phyloP scores from a whole-genome alignment of 2,113 vertebrate species.

The Raja brachyura region DNA sequence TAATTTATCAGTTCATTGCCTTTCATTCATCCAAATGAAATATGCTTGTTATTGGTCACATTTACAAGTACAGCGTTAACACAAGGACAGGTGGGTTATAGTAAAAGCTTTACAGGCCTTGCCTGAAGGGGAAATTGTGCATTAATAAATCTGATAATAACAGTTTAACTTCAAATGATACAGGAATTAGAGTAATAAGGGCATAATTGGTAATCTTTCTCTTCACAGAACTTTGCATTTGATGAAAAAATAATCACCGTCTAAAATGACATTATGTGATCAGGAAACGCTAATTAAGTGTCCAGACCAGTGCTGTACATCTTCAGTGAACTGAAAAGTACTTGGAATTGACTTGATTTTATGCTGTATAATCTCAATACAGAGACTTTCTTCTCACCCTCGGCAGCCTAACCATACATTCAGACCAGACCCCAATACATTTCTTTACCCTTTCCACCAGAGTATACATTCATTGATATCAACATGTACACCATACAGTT shows the following conservation, averaged over 20 bases:
- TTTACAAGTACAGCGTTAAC: slow-evolving; percentile 4
- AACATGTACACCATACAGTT: background rate
- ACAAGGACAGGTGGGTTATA: slow-evolving; percentile 14
- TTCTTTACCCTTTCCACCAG: background rate
- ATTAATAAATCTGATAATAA: slow-evolving; percentile 7
- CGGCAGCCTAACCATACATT: background rate
- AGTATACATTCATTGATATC: background rate
- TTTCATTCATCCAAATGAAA: slow-evolving; percentile 23
- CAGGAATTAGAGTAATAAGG: background rate
- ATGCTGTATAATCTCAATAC: background rate
- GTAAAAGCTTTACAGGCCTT: slow-evolving; percentile 1
- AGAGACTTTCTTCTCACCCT: background rate
- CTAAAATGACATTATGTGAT: slow-evolving; percentile 5
- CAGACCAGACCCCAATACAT: background rate
- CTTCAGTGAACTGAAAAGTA: background rate
- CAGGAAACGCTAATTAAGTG: background rate
- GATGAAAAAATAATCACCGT: background rate
- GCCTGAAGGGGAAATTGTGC: background rate
- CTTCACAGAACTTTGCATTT: background rate
- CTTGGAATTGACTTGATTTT: background rate
- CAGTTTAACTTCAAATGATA: slow-evolving; percentile 27
- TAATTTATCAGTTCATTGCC: slow-evolving; percentile 31
- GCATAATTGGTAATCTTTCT: background rate
- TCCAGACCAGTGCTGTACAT: background rate
- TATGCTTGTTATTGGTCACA: slow-evolving; percentile 19